Percentiles rank a stretch among this genome's conserved stretches.
phyloP scores from a whole-genome alignment of 2,113 vertebrate species.

The Rhea pennata region DNA sequence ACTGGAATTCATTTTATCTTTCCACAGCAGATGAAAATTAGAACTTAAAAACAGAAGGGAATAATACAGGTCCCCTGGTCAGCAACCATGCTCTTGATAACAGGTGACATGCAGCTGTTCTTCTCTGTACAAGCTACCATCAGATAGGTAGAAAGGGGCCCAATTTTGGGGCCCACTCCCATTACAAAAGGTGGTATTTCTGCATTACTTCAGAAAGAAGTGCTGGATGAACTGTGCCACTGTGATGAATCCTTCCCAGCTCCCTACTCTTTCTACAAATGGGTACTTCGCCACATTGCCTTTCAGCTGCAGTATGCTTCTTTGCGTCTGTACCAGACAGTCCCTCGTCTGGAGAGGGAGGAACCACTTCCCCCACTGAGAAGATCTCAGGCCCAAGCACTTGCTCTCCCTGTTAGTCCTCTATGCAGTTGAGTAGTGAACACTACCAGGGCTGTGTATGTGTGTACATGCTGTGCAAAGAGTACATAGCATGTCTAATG shows the following conservation, averaged over 20 bases:
- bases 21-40: slow-evolving; percentile 18
- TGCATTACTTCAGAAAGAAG: rapidly evolving
- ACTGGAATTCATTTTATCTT: slow-evolving; percentile 26
- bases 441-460: rapidly evolving
- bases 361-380: rapidly evolving
- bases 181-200: background rate
- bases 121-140: background rate
- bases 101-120: background rate
- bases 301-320: rapidly evolving
- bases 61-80: background rate
- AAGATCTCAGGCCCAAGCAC: background rate
- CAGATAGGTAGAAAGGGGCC: background rate
- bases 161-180: background rate
- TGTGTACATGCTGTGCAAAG: rapidly evolving
- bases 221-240: background rate
- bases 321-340: rapidly evolving
- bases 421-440: rapidly evolving
- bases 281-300: background rate
- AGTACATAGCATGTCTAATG: background rate
- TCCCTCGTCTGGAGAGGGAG: background rate
- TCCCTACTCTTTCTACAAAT: background rate
- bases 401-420: background rate
- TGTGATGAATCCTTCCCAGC: background rate
- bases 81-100: background rate
- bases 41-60: slow-evolving; percentile 23